Conservation (phyloP, 1,140 invertebrate genomes). For the Pachyrhynchus sulphureomaculatus region DNA sequence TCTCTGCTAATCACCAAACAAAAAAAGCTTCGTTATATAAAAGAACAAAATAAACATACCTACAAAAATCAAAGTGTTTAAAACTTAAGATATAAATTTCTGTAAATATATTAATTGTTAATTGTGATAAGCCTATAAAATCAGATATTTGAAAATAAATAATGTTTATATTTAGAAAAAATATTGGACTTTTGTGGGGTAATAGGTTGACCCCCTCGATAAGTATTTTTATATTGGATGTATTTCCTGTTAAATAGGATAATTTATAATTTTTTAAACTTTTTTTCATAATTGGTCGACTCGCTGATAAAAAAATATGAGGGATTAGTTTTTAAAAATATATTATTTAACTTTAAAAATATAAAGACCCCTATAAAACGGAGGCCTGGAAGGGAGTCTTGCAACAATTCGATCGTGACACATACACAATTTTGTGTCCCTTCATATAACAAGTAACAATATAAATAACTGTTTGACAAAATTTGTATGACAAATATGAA, state of each 20-base stretch:
- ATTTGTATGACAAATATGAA: no score
- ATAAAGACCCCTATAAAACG: no score
- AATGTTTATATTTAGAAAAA: conserved; percentile 37
- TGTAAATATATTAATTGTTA: conserved; percentile 37
- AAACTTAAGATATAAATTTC: conserved; percentile 8
- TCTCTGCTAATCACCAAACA: not conserved
- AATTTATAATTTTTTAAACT: conserved; percentile 29
- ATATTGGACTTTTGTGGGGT: conserved; percentile 31
- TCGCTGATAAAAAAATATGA: conserved; percentile 4
- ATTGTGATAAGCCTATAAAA: conserved; percentile 40
- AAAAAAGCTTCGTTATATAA: conserved; percentile 1
- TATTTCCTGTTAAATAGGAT: conserved; percentile 32
- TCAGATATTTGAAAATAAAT: conserved; percentile 27
- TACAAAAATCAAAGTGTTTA: not conserved
- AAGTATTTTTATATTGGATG: conserved; percentile 36
- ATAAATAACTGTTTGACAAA: no score
- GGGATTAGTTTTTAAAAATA: not conserved
- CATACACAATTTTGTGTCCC: not conserved
- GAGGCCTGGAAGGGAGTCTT: no score
- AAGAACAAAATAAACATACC: not conserved
- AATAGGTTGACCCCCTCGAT: conserved; percentile 22
- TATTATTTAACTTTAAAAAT: conserved; percentile 8
- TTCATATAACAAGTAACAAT: not conserved
- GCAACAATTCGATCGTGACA: no score
- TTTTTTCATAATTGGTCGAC: conserved; percentile 11